Conservation (phyloP, 1,140 invertebrate genomes). For the Rhagoletis pomonella region DNA sequence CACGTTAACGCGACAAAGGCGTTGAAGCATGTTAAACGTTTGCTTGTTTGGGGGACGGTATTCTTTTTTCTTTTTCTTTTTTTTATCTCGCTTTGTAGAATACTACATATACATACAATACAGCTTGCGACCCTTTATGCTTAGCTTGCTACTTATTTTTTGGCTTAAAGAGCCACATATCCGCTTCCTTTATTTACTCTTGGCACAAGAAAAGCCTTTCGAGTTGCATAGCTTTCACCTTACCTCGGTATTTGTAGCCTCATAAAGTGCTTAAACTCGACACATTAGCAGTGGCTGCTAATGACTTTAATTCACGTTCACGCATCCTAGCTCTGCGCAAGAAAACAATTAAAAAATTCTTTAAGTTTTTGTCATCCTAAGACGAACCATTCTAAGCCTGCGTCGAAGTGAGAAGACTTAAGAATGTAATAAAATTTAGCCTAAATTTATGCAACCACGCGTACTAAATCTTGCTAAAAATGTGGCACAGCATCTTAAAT, state of each 20-base stretch:
- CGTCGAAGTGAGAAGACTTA: conserved; percentile 20
- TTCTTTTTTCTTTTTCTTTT: neutral
- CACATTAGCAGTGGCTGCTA: neutral
- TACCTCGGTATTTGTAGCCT: neutral
- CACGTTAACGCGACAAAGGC: conserved; percentile 26
- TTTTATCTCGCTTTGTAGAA: neutral
- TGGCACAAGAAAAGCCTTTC: neutral
- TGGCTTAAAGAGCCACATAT: neutral
- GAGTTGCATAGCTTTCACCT: neutral
- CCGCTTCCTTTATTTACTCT: conserved; percentile 20
- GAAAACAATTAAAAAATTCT: conserved; percentile 52
- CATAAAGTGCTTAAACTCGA: neutral
- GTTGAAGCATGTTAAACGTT: conserved; percentile 49
- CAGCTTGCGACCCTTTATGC: neutral
- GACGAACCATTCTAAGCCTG: neutral
- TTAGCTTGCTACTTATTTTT: neutral
- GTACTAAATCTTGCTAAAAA: conserved; percentile 21
- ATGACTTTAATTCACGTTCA: conserved; percentile 38
- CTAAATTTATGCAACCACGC: conserved; percentile 50
- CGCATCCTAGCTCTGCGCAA: neutral
- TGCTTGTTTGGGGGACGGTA: conserved; percentile 38
- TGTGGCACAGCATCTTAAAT: neutral
- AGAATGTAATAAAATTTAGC: conserved; percentile 41
- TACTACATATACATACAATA: too few species aligned
- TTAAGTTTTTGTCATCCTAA: conserved; percentile 11